phyloP scores from a whole-genome alignment of 2,888 invertebrate genomes.

The Habrosyne pyritoides region DNA sequence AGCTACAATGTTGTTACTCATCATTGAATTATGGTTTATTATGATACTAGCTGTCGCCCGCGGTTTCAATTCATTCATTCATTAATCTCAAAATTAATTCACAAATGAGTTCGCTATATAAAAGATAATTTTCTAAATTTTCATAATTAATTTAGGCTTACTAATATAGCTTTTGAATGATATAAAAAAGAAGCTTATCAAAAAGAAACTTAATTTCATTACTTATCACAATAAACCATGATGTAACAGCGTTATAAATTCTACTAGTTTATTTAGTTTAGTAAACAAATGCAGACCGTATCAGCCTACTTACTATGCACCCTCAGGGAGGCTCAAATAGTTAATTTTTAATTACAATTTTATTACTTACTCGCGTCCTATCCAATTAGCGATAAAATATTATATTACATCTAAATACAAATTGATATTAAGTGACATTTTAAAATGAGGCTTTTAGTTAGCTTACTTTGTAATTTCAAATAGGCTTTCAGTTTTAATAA shows the following conservation, averaged over 20 bases:
- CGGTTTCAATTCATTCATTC: too few relatives aligned
- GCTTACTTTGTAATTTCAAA: neutral
- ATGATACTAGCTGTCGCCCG: too few relatives aligned
- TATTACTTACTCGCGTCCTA: constrained; percentile 76
- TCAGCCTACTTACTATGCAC: constrained; percentile 79
- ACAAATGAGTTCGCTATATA: too few relatives aligned
- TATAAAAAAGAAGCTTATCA: neutral
- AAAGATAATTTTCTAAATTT: too few relatives aligned
- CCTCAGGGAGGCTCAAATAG: constrained; percentile 72
- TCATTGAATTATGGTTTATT: too few relatives aligned
- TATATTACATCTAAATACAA: constrained; percentile 46
- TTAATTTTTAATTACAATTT: constrained; percentile 83
- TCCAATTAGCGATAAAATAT: constrained; percentile 79
- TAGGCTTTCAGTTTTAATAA: too few relatives aligned
- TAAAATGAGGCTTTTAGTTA: neutral
- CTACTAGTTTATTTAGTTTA: constrained; percentile 73
- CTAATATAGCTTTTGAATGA: neutral
- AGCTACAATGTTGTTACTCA: too few relatives aligned
- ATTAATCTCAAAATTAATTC: too few relatives aligned
- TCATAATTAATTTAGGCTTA: neutral
- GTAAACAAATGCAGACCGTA: constrained; percentile 71
- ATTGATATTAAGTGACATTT: constrained; percentile 45
- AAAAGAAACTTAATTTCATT: constrained; percentile 34
- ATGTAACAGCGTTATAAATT: constrained; percentile 63
- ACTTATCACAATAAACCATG: constrained; percentile 46